These are phyloP conservation scores for Tetrao urogallus DNA, from an alignment of 2,113 vertebrate species.

Conservation along the genomic window DNA sequence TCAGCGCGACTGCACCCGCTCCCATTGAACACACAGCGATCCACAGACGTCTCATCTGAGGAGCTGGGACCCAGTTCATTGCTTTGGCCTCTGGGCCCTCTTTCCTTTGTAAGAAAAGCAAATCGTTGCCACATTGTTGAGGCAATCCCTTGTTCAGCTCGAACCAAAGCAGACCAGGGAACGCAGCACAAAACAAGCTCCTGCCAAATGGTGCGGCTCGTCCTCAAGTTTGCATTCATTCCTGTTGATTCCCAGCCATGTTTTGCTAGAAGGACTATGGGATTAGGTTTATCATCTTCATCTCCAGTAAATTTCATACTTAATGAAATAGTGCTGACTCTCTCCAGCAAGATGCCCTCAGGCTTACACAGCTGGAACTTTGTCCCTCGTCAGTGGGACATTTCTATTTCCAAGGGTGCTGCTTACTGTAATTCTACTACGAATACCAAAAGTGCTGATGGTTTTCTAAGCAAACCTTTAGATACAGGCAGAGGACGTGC, in stretches of 20 bases:
- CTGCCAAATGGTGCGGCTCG: not conserved
- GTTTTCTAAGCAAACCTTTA: not conserved
- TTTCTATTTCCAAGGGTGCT: not conserved
- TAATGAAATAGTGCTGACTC: not conserved
- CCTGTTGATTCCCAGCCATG: not conserved
- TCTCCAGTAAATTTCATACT: not conserved
- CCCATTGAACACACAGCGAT: not conserved
- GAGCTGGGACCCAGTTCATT: not conserved
- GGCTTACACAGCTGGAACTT: not conserved
- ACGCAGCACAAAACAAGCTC: not conserved
- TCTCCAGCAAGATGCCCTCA: not conserved
- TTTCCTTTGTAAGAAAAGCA: not conserved
- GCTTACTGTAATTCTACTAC: not conserved
- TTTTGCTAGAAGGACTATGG: not conserved
- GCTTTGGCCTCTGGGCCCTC: slow-evolving; percentile 47
- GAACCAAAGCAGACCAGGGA: not conserved
- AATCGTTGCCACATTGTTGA: not conserved
- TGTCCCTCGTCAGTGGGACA: not conserved
- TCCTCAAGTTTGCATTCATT: not conserved
- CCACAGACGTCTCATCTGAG: not conserved
- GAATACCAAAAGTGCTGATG: not conserved
- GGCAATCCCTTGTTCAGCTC: not conserved
- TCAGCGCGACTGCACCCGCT: slow-evolving; percentile 35
- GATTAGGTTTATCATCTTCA: not conserved
- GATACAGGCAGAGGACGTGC: fast-evolving